Conservation (phyloP, 2,797 vertebrate genomes). For the Hafferia zeledoni region DNA sequence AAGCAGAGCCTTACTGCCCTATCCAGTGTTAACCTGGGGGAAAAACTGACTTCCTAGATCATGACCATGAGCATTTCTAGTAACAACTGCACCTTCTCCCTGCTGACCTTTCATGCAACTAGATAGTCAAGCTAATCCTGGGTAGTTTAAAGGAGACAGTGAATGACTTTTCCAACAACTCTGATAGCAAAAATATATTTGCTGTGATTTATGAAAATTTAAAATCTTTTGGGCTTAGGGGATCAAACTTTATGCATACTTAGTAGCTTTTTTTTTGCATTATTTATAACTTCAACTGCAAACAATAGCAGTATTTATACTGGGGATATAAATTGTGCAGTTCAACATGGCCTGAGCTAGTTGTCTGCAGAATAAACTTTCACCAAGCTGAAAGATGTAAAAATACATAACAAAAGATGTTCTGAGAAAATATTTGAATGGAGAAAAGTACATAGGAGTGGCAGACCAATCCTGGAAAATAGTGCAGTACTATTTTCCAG, state of each 20-base stretch:
- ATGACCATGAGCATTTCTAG: not conserved
- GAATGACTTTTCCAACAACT: not conserved
- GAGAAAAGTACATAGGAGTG: constrained; percentile 71
- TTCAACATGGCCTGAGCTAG: not conserved
- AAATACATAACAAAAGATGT: constrained; percentile 13
- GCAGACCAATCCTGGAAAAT: constrained; percentile 55
- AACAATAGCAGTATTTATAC: constrained; percentile 38
- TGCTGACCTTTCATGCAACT: not conserved
- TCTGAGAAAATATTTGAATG: constrained; percentile 71
- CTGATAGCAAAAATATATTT: constrained; percentile 37
- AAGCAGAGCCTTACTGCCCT: not conserved
- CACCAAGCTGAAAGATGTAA: not conserved
- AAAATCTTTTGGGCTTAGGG: constrained; percentile 43
- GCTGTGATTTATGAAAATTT: constrained; percentile 60
- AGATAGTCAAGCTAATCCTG: not conserved
- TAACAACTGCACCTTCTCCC: not conserved
- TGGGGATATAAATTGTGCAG: not conserved
- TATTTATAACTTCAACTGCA: constrained; percentile 53
- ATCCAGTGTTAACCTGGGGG: not conserved
- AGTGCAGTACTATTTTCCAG: constrained; percentile 45
- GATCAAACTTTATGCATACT: constrained; percentile 52
- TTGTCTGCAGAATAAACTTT: constrained; percentile 21
- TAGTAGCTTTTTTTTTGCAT: constrained; percentile 31
- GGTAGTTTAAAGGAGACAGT: not conserved
- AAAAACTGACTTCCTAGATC: not conserved